Base-by-base conservation (phyloP, 2,113 vertebrate genomes). In the Macaca mulatta region DNA sequence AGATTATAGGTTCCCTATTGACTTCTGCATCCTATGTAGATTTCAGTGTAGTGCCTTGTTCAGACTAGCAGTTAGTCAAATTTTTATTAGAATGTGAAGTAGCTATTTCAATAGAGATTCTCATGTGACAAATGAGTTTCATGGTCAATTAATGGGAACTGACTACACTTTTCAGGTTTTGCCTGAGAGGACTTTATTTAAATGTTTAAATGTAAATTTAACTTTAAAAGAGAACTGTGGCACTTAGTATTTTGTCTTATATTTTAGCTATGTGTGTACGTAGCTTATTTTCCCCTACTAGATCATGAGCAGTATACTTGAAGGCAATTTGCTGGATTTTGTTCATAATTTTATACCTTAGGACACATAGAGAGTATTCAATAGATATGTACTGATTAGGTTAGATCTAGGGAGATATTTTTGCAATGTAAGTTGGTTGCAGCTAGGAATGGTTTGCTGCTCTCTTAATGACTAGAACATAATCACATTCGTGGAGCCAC, bases 31-130 rank as follows among this genome's bases (percentile, higher is more conserved):
- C 52, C 50, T 80, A 67, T 0, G 14, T 57, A 52, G 23, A 97
- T 85, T 45, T 8, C 9, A 90, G 67, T n/a, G 38, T 4, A 77
- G 32, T 22, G 10, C 43, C 70, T 94, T 94, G 38, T 48, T 82
- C 25, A 70, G 13, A 93, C 3, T 5, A 93, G 35, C 17, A 81
- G 35, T 74, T 67, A 35, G 18, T 92, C 23, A 93, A 61, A 48
- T 91, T 97, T 97, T 96, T 82, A 95, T 82, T 94, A 96, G 40
- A 85, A 79, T 48, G 59, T 8, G 11, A 91, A 78, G 22, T 57
- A 38, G 57, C 30, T 89, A 72, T 93, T 92, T 96, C 61, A 74
- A n/a, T 90, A 88, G 79, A 55, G 13, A 94, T 72, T 90, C 43
- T 88, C 23, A 52, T 57, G 32, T 5, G 84, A 81, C 82, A 93